Evolutionary conservation across 2,113 vertebrate species (phyloP).

Genomic region (Phaethornis superciliosus): DNA sequence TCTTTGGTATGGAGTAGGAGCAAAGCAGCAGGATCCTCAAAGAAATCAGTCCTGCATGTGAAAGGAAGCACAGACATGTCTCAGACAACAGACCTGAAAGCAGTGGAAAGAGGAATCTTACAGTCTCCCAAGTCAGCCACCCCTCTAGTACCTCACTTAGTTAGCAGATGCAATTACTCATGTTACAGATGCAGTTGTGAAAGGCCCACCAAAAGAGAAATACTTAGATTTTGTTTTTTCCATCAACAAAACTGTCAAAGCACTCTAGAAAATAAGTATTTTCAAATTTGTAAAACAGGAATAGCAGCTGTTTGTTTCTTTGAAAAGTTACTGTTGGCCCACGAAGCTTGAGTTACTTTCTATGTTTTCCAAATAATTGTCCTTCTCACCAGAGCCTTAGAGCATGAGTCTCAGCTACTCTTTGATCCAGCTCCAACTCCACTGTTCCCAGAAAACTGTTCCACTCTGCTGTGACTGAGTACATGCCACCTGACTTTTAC

Average conservation of each 20-base stretch:
- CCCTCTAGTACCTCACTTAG: background rate
- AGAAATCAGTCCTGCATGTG: background rate
- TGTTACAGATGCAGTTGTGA: background rate
- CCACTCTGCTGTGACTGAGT: background rate
- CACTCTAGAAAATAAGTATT: background rate
- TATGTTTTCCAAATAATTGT: constrained; percentile 1
- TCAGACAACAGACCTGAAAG: background rate
- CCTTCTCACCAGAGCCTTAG: background rate
- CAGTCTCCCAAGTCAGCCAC: background rate
- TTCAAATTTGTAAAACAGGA: constrained; percentile 32
- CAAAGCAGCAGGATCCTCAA: background rate
- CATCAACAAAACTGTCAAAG: background rate
- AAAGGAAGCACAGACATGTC: background rate
- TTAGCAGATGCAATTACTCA: background rate
- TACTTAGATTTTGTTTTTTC: constrained; percentile 20
- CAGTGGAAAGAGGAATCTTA: background rate
- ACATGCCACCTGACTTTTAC: background rate
- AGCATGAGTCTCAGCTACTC: constrained; percentile 6
- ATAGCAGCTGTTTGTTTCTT: constrained; percentile 8
- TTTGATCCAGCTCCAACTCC: constrained; percentile 31
- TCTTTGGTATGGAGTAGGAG: background rate
- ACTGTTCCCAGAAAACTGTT: background rate
- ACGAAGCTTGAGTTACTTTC: background rate
- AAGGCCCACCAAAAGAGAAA: background rate
- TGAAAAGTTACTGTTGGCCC: constrained; percentile 10